A percentile compares a stretch with the other conserved stretches of the same genome.
Conservation (phyloP, 2,888 invertebrate species). For the Perithous albicinctus region DNA sequence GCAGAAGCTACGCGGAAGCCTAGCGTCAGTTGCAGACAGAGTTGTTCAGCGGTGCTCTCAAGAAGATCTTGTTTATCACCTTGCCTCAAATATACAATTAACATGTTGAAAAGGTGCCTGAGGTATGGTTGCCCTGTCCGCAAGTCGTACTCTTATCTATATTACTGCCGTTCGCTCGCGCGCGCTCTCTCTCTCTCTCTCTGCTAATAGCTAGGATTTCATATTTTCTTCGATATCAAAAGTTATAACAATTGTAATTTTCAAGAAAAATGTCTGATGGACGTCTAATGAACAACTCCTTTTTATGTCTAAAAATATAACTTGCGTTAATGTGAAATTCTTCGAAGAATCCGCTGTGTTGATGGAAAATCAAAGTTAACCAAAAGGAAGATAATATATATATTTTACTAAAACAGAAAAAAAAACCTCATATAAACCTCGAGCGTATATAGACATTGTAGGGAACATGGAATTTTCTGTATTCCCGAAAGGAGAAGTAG, state of each 20-base stretch:
- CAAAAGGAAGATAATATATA: background rate
- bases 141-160: background rate
- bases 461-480: conserved; percentile 49
- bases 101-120: conserved; percentile 75
- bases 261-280: too few relatives aligned
- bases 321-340: too few relatives aligned
- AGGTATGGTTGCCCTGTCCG: conserved; percentile 36
- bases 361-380: background rate
- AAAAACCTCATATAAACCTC: conserved; percentile 47
- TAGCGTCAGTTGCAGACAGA: conserved; percentile 34
- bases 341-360: background rate
- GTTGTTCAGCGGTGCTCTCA: conserved; percentile 62
- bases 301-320: too few relatives aligned
- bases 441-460: conserved; percentile 34
- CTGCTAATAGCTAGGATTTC: background rate
- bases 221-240: background rate
- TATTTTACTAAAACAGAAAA: background rate
- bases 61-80: conserved; percentile 76
- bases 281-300: too few relatives aligned
- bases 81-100: conserved; percentile 79
- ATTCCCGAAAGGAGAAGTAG: conserved; percentile 51
- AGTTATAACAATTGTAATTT: too few relatives aligned
- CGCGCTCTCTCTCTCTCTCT: background rate
- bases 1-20: conserved; percentile 61
- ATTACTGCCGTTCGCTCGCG: background rate